A percentile compares a stretch with the other conserved stretches of the same genome.
Conservation (phyloP, 2,113 vertebrate species). For the Chaenogobius annularis region DNA sequence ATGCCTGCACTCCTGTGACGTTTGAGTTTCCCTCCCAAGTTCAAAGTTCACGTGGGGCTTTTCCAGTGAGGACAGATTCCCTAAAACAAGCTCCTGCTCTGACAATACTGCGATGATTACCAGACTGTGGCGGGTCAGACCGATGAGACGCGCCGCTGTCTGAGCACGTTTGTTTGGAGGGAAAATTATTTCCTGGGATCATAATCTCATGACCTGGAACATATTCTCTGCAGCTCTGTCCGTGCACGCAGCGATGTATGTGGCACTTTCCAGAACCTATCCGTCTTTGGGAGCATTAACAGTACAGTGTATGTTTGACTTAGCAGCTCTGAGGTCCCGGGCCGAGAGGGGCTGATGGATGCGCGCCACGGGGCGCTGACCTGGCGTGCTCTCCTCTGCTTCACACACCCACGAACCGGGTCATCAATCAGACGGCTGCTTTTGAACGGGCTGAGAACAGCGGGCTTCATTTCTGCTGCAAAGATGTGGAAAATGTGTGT, state of each 20-base stretch:
- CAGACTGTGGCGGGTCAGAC: background rate
- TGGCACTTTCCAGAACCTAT: conserved; percentile 59
- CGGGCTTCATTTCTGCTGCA: conserved; percentile 5
- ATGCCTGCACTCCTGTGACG: background rate
- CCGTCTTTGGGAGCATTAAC: conserved; percentile 37
- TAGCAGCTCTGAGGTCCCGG: conserved; percentile 46
- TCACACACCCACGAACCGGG: conserved; percentile 49
- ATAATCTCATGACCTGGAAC: conserved; percentile 23
- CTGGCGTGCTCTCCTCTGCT: conserved; percentile 46
- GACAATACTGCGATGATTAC: background rate
- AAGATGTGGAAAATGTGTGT: conserved; percentile 16
- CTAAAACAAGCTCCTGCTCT: background rate
- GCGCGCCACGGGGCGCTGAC: conserved; percentile 54
- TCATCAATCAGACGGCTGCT: conserved; percentile 48
- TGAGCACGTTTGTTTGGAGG: conserved; percentile 2
- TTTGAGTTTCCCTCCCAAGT: conserved; percentile 1
- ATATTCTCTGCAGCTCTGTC: conserved; percentile 4
- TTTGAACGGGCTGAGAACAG: conserved; percentile 18
- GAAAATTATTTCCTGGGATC: conserved; percentile 18
- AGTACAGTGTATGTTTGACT: conserved; percentile 55
- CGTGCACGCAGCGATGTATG: conserved; percentile 8
- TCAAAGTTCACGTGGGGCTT: conserved; percentile 4
- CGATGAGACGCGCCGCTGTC: conserved; percentile 7
- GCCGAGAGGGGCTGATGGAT: conserved; percentile 58
- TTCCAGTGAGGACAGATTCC: conserved; percentile 7